Evolutionary conservation across 2,888 invertebrate species (phyloP).

Genomic region (Troides oblongomaculatus): DNA sequence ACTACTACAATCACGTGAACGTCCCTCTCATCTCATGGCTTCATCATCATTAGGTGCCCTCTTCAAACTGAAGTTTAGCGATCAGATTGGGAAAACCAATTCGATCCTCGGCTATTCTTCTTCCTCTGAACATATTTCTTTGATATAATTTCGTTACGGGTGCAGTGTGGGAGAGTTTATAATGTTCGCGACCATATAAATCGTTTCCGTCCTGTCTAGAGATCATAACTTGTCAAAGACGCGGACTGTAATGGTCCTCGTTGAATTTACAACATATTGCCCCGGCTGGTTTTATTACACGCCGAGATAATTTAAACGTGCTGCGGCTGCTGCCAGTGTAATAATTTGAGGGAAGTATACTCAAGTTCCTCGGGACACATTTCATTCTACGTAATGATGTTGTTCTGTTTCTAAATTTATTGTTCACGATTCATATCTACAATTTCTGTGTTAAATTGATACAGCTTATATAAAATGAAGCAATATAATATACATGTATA

Average conservation of each 20-base stretch:
- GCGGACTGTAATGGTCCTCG: constrained; percentile 15
- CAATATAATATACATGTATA: neutral
- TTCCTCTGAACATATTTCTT: no score
- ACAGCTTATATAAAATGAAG: neutral
- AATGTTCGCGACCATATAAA: neutral
- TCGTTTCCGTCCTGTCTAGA: constrained; percentile 5
- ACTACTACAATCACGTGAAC: no score
- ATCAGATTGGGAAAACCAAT: no score
- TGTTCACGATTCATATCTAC: constrained; percentile 21
- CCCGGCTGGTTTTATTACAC: constrained; percentile 25
- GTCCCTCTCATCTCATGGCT: no score
- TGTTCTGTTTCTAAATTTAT: constrained; percentile 24
- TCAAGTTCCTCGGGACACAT: constrained; percentile 25
- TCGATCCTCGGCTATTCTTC: no score
- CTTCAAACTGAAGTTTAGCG: no score
- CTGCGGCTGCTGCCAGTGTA: constrained; percentile 20
- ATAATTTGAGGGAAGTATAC: constrained; percentile 28
- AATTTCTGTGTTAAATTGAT: constrained; percentile 15
- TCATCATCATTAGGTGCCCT: no score
- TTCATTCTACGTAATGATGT: constrained; percentile 29
- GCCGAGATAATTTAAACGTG: constrained; percentile 27
- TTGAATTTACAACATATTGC: constrained; percentile 20
- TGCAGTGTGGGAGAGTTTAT: neutral
- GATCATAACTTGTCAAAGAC: constrained; percentile 20
- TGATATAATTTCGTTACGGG: neutral